Conservation (phyloP, 2,113 vertebrate genomes). For the Gallinago paraguaiae region DNA sequence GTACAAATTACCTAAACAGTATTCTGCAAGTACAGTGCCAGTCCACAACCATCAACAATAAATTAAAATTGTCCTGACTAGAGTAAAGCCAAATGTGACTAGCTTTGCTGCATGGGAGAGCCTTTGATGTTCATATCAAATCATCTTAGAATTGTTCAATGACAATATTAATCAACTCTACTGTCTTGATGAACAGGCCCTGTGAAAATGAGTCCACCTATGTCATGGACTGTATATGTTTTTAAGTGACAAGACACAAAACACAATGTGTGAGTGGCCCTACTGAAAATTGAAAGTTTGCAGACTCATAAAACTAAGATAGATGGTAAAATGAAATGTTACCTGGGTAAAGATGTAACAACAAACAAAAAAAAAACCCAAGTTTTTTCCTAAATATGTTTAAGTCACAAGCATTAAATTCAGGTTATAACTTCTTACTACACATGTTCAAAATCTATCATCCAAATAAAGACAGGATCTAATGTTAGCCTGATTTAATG, state of each 20-base stretch:
- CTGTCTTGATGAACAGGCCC: neutral
- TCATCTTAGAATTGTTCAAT: neutral
- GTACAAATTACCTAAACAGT: neutral
- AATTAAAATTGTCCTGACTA: neutral
- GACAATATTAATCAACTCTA: neutral
- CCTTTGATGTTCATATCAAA: neutral
- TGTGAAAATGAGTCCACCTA: neutral
- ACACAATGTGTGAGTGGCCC: neutral
- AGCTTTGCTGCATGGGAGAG: neutral
- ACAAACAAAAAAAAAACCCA: neutral
- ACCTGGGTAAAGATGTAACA: neutral
- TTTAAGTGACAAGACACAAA: neutral
- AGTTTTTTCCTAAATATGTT: neutral
- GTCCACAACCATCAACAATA: neutral
- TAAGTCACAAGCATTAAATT: neutral
- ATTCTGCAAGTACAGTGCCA: neutral
- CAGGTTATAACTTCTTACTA: neutral
- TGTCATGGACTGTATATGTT: fast-evolving
- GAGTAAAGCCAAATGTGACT: neutral
- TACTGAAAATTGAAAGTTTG: neutral
- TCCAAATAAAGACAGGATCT: neutral
- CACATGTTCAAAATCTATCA: neutral
- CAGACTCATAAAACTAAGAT: neutral
- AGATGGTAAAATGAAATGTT: neutral
- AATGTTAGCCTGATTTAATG: neutral